These are phyloP conservation scores for Betta splendens DNA, from an alignment of 2,797 vertebrate genomes.

Conservation along the genomic window DNA sequence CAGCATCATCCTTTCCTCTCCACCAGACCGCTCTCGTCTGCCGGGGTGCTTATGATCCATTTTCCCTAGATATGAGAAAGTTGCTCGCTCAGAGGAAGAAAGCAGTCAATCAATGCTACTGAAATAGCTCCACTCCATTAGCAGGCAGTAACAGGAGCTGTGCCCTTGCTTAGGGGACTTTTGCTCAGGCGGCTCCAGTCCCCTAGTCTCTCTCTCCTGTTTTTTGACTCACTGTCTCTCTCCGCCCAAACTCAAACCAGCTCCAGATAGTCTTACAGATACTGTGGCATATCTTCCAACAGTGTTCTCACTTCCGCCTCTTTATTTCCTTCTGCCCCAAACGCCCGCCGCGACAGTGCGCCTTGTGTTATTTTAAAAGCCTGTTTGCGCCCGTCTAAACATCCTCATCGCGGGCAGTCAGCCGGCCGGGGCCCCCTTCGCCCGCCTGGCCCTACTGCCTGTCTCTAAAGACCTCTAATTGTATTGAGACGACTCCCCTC, in stretches of 20 bases:
- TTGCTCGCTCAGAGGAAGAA: constrained; percentile 84
- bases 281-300: constrained; percentile 60
- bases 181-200: constrained; percentile 78
- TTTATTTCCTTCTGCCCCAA: constrained; percentile 61
- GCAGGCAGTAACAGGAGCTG: constrained; percentile 84
- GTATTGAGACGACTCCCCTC: constrained; percentile 79
- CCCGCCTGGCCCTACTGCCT: constrained; percentile 53
- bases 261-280: constrained; percentile 71
- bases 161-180: constrained; percentile 84
- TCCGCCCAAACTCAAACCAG: constrained; percentile 61
- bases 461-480: constrained; percentile 82
- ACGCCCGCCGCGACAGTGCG: constrained; percentile 39
- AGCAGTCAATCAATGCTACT: constrained; percentile 88
- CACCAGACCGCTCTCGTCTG: constrained; percentile 59
- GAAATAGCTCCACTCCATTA: constrained; percentile 88
- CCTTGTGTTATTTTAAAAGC: constrained; percentile 62
- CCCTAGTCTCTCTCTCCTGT: constrained; percentile 62
- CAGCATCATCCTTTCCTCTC: constrained; percentile 69
- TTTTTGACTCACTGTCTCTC: constrained; percentile 63
- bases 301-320: constrained; percentile 59
- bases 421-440: constrained; percentile 56
- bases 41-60: constrained; percentile 83
- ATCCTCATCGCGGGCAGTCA: constrained; percentile 50
- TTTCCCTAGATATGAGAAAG: constrained; percentile 84
- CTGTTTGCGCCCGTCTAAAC: constrained; percentile 56